Evolutionary conservation across 1,140 invertebrate genomes (phyloP).

Genomic region (Notospermus geniculatus): DNA sequence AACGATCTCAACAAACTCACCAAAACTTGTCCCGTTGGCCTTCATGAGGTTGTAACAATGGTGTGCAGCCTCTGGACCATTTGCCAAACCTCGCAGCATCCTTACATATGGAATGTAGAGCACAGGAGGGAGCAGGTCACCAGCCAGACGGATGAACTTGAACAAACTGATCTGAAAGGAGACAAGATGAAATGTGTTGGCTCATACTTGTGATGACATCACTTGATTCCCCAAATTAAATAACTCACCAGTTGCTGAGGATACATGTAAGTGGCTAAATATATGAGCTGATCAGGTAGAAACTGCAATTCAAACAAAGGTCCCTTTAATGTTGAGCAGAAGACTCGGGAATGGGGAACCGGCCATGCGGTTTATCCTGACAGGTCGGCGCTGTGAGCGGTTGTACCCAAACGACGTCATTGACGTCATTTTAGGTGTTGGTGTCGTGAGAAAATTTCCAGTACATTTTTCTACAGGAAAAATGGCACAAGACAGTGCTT

Average conservation of each 20-base stretch:
- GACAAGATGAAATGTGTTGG: neutral
- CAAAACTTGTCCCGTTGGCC: conserved; percentile 61
- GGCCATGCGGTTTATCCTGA: conserved; percentile 16
- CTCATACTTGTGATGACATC: too few species aligned
- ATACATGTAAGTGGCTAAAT: too few species aligned
- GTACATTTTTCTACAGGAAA: too few species aligned
- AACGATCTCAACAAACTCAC: conserved; percentile 19
- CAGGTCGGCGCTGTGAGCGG: conserved; percentile 57
- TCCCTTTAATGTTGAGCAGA: too few species aligned
- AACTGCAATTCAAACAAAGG: too few species aligned
- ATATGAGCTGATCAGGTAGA: too few species aligned
- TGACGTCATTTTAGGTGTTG: too few species aligned
- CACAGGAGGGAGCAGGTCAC: conserved; percentile 79
- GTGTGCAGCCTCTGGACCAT: conserved; percentile 68
- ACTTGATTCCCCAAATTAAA: too few species aligned
- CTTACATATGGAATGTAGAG: conserved; percentile 84
- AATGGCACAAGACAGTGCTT: too few species aligned
- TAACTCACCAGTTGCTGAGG: too few species aligned
- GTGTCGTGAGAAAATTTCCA: too few species aligned
- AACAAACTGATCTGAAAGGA: conserved; percentile 72
- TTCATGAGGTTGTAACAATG: conserved; percentile 86
- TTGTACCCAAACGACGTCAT: too few species aligned
- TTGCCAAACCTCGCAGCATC: conserved; percentile 80
- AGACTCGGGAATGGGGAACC: neutral
- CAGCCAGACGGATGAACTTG: conserved; percentile 85